Conservation (phyloP, 2,797 vertebrate genomes). For the Enteromius argenteus region DNA sequence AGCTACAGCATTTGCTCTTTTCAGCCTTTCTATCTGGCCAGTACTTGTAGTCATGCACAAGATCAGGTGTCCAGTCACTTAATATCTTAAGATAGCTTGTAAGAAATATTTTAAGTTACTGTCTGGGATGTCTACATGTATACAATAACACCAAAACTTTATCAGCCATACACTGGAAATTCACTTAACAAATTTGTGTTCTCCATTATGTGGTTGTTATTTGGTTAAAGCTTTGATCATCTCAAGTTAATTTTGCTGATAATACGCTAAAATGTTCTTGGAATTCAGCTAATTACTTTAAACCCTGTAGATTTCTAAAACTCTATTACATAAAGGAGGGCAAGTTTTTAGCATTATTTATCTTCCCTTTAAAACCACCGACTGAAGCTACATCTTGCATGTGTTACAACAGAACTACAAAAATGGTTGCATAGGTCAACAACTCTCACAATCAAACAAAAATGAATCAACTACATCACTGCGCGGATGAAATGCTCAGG, state of each 20-base stretch:
- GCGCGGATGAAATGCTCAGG: conserved; percentile 2
- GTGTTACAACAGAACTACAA: conserved; percentile 1
- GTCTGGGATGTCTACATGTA: not conserved
- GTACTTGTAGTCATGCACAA: conserved; percentile 40
- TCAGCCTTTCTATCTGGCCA: not conserved
- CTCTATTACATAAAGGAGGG: not conserved
- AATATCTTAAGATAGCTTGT: not conserved
- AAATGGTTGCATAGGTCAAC: conserved; percentile 34
- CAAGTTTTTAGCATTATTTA: conserved; percentile 1
- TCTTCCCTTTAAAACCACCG: conserved; percentile 10
- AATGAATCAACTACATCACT: not conserved
- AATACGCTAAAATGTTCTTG: not conserved
- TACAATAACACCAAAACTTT: not conserved
- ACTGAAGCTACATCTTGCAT: conserved; percentile 41
- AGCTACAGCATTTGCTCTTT: conserved; percentile 30
- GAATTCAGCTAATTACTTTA: not conserved
- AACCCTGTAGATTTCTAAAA: conserved; percentile 34
- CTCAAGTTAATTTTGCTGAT: not conserved
- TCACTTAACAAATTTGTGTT: not conserved
- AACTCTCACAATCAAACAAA: not conserved
- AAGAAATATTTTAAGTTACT: not conserved
- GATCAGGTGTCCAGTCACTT: not conserved
- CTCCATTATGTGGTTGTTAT: conserved; percentile 2
- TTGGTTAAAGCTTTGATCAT: conserved; percentile 12
- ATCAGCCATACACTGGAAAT: not conserved